Conservation (phyloP, 2,888 invertebrate genomes). For the Drosophila suboccidentalis region DNA sequence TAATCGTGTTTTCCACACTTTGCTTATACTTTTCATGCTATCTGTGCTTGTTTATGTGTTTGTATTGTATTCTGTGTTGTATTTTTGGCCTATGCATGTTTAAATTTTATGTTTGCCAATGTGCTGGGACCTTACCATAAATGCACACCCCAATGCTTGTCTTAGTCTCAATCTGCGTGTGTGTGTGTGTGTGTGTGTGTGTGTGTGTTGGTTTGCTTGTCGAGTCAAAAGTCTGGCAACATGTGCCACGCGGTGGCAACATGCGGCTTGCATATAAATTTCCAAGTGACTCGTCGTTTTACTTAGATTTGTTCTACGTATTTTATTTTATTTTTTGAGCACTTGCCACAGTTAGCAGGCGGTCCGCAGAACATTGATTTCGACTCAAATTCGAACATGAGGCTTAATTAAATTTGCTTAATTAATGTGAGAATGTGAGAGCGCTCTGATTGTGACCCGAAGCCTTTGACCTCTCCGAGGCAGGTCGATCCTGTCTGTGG, state of each 20-base stretch:
- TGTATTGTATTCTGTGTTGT: constrained; percentile 72
- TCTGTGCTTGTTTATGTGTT: constrained; percentile 50
- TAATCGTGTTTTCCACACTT: not conserved
- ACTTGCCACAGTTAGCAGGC: constrained; percentile 3
- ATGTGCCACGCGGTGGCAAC: constrained; percentile 70
- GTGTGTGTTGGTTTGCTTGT: constrained; percentile 45
- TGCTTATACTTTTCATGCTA: constrained; percentile 38
- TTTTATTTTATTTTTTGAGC: constrained; percentile 8
- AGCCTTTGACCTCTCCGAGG: constrained; percentile 47
- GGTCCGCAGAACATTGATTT: constrained; percentile 37
- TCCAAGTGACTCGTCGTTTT: constrained; percentile 40
- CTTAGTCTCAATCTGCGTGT: not conserved
- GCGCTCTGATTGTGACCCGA: constrained; percentile 28
- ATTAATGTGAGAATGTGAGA: constrained; percentile 38
- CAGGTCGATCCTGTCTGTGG: constrained; percentile 19
- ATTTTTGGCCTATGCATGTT: constrained; percentile 80
- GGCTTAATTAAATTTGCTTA: constrained; percentile 57
- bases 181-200: constrained; percentile 9
- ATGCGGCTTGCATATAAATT: constrained; percentile 79
- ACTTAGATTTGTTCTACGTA: constrained; percentile 44
- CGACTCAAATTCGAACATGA: constrained; percentile 27
- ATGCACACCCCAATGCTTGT: constrained; percentile 43
- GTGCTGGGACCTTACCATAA: constrained; percentile 73
- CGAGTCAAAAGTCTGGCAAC: constrained; percentile 72
- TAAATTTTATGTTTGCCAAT: constrained; percentile 81